Evolutionary conservation across 2,797 vertebrate genomes (phyloP), one percentile per base, ranked within the genome.

Genomic region (Anguilla anguilla): DNA sequence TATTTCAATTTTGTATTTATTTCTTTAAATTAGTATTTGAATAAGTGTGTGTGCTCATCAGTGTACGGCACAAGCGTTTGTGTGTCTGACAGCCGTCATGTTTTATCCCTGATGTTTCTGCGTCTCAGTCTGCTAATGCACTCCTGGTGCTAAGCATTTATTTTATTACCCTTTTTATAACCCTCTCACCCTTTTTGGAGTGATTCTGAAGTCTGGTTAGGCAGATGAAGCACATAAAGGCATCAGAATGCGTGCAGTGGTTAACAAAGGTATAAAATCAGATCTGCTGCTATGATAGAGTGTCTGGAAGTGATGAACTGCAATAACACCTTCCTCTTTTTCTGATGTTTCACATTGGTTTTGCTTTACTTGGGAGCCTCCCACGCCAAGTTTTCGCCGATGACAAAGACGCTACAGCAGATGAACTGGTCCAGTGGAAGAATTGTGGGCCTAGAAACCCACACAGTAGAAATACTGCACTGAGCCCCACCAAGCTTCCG

Each of bases 71-170:
- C 25, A 19, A 85, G 2, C 74, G 51, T 46, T 49, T 83, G 46
- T 83, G 57, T 22, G 6, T 84, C 6, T 57, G 67, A 4, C 7
- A 1, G 74, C 35, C 35, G 0, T 77, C 59, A 13, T 69, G 28
- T 86, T 83, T 57, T 31, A 11, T 19, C 79, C 43, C 25, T 51
- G 79, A 61, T 46, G 85, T 86, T 77, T 22, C 25, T 53, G 64
- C 49, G 22, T 87, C 69, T 43, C 55, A 55, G 82, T 84, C 59
- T 85, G 10, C 13, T 77, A 82, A 22, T 17, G 46, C 1, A 55
- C 55, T 83, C 79, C 51, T 17, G 19, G 39, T n/a, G 31, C 69
- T 61, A 88, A 82, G n/a, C n/a, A 82, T 88, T 55, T 83, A 72
- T 77, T 87, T 83, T 55, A 89, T 59, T n/a, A 39, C 11, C 28